Evolutionary conservation across 2,888 invertebrate genomes (phyloP).

Genomic region (Ochropacha duplaris): DNA sequence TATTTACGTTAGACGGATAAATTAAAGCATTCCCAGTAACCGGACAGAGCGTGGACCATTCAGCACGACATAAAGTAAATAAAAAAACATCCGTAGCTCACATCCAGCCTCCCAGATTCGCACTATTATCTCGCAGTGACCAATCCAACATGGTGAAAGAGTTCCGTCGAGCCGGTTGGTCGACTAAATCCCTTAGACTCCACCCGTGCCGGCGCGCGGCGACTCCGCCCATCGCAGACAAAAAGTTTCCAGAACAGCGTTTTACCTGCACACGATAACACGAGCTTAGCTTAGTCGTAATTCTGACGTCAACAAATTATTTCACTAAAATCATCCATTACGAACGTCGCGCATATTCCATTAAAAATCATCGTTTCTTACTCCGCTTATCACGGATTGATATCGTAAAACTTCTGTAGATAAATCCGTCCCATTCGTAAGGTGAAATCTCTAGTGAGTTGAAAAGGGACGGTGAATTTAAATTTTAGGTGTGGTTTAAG

Average conservation of each 20-base stretch:
- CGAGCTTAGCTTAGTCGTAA: conserved; percentile 54
- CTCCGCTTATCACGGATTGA: conserved; percentile 55
- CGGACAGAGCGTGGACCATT: conserved; percentile 61
- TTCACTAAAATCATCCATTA: conserved; percentile 37
- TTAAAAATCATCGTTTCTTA: conserved; percentile 53
- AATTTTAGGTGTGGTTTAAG: conserved; percentile 67
- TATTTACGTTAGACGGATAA: conserved; percentile 70
- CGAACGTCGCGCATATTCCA: conserved; percentile 42
- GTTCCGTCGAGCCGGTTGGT: conserved; percentile 49
- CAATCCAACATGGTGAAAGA: conserved; percentile 63
- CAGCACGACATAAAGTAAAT: conserved; percentile 62
- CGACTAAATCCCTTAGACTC: conserved; percentile 52
- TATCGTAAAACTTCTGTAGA: conserved; percentile 47
- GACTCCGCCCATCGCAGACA: conserved; percentile 74
- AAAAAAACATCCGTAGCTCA: conserved; percentile 61
- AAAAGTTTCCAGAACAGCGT: conserved; percentile 55
- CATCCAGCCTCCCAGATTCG: conserved; percentile 80
- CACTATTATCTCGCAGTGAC: conserved; percentile 73
- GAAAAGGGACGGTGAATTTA: conserved; percentile 58
- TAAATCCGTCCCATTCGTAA: conserved; percentile 53
- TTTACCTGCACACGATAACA: conserved; percentile 58
- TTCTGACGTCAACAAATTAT: conserved; percentile 49
- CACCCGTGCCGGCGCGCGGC: conserved; percentile 71
- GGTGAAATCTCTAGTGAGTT: conserved; percentile 22
- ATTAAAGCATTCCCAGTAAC: conserved; percentile 67